A percentile compares a stretch with the other conserved stretches of the same genome.
These are phyloP conservation scores for Cichlasoma orientale DNA, from an alignment of 2,797 vertebrate species.

Conservation along the genomic window DNA sequence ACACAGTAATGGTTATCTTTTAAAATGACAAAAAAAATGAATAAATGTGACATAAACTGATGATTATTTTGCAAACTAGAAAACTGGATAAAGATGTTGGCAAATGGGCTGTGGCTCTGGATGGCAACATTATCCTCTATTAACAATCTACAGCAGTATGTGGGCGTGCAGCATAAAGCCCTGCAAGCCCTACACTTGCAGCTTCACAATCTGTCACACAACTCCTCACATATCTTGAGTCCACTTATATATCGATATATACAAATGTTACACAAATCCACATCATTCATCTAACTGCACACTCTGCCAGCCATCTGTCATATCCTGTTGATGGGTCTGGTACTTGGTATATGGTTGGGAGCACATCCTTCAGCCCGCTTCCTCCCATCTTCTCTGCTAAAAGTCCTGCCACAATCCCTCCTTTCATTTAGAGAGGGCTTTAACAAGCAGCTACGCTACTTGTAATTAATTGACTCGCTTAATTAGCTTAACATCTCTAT, in stretches of 20 bases:
- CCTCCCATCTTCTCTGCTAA: not conserved
- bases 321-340: slow-evolving; percentile 10
- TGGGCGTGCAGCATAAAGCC: not conserved
- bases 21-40: slow-evolving; percentile 21
- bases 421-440: slow-evolving; percentile 37
- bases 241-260: not conserved
- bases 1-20: slow-evolving; percentile 30
- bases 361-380: slow-evolving; percentile 9
- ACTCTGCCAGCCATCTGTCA: slow-evolving; percentile 19
- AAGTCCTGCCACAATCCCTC: not conserved
- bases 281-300: slow-evolving; percentile 6
- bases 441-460: slow-evolving; percentile 51
- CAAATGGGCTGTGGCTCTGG: not conserved
- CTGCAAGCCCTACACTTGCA: not conserved
- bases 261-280: slow-evolving; percentile 20
- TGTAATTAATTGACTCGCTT: slow-evolving; percentile 62
- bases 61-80: slow-evolving; percentile 24
- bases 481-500: slow-evolving; percentile 66
- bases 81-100: slow-evolving; percentile 15
- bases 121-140: not conserved
- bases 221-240: not conserved
- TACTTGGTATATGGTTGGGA: not conserved
- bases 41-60: slow-evolving; percentile 15
- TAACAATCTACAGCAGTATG: not conserved
- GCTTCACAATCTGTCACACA: slow-evolving; percentile 3